These are phyloP conservation scores for Octopus bimaculoides DNA, from an alignment of 1,140 invertebrate genomes.

Conservation along the genomic window DNA sequence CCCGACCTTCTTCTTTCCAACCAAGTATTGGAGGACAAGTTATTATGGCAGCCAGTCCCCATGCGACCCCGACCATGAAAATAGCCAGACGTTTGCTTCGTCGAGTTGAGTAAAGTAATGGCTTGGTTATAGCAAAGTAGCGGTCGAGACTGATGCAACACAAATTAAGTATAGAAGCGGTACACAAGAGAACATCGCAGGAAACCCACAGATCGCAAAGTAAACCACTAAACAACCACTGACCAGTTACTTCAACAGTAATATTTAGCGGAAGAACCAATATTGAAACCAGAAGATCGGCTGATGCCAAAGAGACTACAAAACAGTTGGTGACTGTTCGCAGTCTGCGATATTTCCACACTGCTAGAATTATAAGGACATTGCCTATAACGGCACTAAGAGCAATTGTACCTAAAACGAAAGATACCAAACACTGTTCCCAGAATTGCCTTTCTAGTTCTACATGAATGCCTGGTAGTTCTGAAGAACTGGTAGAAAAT, in stretches of 20 bases:
- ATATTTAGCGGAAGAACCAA: conserved; percentile 40
- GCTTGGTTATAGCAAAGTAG: conserved; percentile 61
- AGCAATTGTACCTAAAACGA: neutral
- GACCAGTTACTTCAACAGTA: conserved; percentile 32
- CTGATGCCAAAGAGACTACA: conserved; percentile 88
- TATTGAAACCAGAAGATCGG: conserved; percentile 82
- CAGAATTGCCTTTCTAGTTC: neutral
- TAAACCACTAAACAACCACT: conserved; percentile 55
- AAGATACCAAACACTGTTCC: neutral
- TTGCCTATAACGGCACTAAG: conserved; percentile 64
- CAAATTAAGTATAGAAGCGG: conserved; percentile 60
- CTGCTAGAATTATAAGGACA: conserved; percentile 78
- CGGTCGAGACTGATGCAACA: conserved; percentile 60
- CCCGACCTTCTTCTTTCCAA: conserved; percentile 63
- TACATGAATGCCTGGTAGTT: too few species aligned
- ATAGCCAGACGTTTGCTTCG: conserved; percentile 80
- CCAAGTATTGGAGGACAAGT: conserved; percentile 92
- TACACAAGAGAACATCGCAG: conserved; percentile 60
- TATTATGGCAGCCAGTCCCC: conserved; percentile 84
- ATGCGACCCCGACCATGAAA: conserved; percentile 83
- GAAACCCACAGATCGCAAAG: conserved; percentile 60
- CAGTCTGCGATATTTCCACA: conserved; percentile 82
- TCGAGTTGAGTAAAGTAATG: conserved; percentile 69
- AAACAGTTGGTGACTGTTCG: conserved; percentile 88
- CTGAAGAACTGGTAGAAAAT: too few species aligned